Evolutionary conservation across 92 coral and sea anemone genomes (phyloP), one percentile per base, ranked within the genome.

Genomic region (Parazoanthus atlanticus): DNA sequence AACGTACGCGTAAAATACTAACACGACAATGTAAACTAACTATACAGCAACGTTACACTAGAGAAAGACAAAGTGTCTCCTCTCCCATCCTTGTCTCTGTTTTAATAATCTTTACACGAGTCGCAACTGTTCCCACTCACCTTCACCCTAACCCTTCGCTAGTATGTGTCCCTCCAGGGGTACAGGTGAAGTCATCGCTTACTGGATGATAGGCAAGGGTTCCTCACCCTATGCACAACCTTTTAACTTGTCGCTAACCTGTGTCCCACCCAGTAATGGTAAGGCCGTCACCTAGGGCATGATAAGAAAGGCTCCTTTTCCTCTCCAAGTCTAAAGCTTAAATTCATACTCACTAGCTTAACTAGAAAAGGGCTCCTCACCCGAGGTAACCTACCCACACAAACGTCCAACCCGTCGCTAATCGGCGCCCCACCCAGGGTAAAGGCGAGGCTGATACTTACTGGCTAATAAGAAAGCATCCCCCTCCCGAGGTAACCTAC

Each of bases 201-300:
- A 94, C 90, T 96, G 98, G 98, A 83, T 96, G 36, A 64, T 86
- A n/a, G n/a, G n/a, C n/a, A n/a, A 30, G 40, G 4, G 2, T 67
- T 17, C 47, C 5, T 38, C 29, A 23, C 17, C n/a, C n/a, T n/a
- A n/a, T n/a, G 7, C 25, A n/a, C 8, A 81, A 23, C 21, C 10
- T 40, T 11, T 3, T 61, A 40, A 43, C 21, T 40, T 6, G 43
- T 30, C 32, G 11, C 52, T 12, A 86, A 11, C 19, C 38, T 9
- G 10, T 41, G 38, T 77, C 70, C 12, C 3, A 5, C 2, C 3
- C 61, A 96, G 98, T 33, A 96, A 96, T 91, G 98, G 98, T 38
- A 76, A 90, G 58, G 88, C 91, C 75, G 89, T 86, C 25, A 96
- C 98, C 8, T 96, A 94, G 89, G 94, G 98, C 96, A 85, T 94